These are phyloP conservation scores for Arctocebus calabarensis DNA, from an alignment of 2,797 vertebrate species.

Conservation along the genomic window DNA sequence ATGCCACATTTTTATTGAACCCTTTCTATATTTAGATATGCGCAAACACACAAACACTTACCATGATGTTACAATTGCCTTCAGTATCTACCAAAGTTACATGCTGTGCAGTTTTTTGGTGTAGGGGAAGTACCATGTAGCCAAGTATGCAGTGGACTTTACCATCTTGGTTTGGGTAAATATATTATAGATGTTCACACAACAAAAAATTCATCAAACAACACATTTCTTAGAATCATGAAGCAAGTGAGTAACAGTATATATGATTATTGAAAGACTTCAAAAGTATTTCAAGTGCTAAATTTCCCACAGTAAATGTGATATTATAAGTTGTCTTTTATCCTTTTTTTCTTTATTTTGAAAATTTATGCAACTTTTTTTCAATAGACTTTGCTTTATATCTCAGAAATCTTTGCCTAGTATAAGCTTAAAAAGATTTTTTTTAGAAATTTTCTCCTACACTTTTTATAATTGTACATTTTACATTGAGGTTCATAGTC, in stretches of 20 bases:
- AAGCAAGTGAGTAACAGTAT: neutral
- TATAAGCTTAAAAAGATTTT: neutral
- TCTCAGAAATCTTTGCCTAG: neutral
- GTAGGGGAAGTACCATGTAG: too few species aligned
- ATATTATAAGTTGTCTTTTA: neutral
- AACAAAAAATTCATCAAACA: too few species aligned
- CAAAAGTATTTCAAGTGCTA: neutral
- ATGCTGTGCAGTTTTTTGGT: too few species aligned
- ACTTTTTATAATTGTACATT: neutral
- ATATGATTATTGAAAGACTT: neutral
- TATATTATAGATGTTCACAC: too few species aligned
- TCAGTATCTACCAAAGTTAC: too few species aligned
- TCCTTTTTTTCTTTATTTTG: neutral
- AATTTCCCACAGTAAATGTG: neutral
- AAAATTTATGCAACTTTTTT: neutral
- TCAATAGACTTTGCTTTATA: neutral
- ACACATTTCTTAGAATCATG: too few species aligned
- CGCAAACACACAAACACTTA: neutral
- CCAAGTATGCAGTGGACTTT: too few species aligned
- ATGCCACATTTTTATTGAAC: too few species aligned
- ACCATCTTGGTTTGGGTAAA: too few species aligned
- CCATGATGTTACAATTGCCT: too few species aligned
- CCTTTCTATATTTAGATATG: too few species aligned
- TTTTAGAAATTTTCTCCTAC: neutral
- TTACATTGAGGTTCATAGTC: neutral